Percentiles rank a stretch among this genome's conserved stretches.
Conservation (phyloP, 1,140 invertebrate species). For the Ditylenchus dipsaci region DNA sequence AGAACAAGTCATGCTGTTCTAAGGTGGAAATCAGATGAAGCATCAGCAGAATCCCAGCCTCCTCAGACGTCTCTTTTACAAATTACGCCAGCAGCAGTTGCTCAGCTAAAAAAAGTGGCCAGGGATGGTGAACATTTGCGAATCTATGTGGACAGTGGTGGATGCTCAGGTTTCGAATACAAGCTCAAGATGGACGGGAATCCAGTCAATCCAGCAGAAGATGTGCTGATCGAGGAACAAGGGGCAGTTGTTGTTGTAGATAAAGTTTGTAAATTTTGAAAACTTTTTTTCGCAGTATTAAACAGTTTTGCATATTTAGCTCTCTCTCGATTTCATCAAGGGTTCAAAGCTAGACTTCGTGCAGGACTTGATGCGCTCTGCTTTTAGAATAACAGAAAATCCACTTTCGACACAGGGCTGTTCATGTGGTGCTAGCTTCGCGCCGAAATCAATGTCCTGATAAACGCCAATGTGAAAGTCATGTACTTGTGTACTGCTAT, state of each 20-base stretch:
- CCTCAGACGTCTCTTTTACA: neutral
- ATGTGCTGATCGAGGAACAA: constrained; percentile 78
- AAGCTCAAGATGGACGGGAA: constrained; percentile 75
- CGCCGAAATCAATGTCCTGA: constrained; percentile 26
- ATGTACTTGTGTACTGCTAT: no score
- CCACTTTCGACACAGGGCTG: constrained; percentile 94
- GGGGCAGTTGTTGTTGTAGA: constrained; percentile 87
- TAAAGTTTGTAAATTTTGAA: constrained; percentile 72
- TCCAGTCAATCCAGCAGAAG: constrained; percentile 69
- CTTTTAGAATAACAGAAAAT: constrained; percentile 90
- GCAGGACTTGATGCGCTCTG: constrained; percentile 83
- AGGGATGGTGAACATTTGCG: constrained; percentile 65
- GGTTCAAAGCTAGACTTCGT: constrained; percentile 86
- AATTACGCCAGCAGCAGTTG: neutral
- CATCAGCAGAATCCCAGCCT: neutral
- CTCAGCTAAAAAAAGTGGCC: constrained; percentile 20
- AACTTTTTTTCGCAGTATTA: constrained; percentile 18
- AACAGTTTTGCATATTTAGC: constrained; percentile 32
- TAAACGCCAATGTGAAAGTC: neutral
- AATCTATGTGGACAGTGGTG: constrained; percentile 84
- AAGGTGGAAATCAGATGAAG: neutral
- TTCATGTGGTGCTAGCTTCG: constrained; percentile 94
- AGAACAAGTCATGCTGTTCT: no score
- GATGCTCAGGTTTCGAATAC: constrained; percentile 98
- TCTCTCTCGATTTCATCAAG: constrained; percentile 61